Conservation (phyloP, 1,140 invertebrate genomes). For the Achatina immaculata region DNA sequence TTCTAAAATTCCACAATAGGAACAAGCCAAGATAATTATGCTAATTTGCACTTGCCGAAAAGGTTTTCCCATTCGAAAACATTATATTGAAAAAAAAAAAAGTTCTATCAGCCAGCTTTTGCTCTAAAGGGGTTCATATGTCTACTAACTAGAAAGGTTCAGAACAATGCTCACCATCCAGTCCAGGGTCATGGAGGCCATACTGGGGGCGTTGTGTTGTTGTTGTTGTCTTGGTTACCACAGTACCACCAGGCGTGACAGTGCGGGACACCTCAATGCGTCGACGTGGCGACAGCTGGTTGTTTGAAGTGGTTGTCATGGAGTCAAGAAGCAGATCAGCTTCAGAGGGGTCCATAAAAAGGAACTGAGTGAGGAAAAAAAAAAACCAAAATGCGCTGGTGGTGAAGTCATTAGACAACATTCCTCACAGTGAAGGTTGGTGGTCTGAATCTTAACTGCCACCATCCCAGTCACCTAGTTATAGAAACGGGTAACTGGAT, state of each 20-base stretch:
- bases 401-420: no score
- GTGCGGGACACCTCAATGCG: constrained; percentile 66
- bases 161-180: constrained; percentile 51
- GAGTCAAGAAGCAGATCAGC: constrained; percentile 49
- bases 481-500: no score
- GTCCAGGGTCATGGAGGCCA: constrained; percentile 52
- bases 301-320: constrained; percentile 41
- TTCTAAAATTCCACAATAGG: no score
- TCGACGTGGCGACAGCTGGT: constrained; percentile 54
- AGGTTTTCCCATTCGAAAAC: no score
- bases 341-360: constrained; percentile 82
- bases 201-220: constrained; percentile 65
- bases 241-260: constrained; percentile 67
- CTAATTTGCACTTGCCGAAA: no score
- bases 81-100: no score
- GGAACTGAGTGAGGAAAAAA: constrained; percentile 78
- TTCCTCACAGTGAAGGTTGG: no score
- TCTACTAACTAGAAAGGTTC: background rate
- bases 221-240: constrained; percentile 69
- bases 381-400: background rate
- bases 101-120: background rate
- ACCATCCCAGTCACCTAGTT: no score
- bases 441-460: no score
- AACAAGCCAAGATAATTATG: no score
- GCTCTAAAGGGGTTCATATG: background rate